phyloP scores from a whole-genome alignment of 64 coral and sea anemone species.

The Montipora sp. region DNA sequence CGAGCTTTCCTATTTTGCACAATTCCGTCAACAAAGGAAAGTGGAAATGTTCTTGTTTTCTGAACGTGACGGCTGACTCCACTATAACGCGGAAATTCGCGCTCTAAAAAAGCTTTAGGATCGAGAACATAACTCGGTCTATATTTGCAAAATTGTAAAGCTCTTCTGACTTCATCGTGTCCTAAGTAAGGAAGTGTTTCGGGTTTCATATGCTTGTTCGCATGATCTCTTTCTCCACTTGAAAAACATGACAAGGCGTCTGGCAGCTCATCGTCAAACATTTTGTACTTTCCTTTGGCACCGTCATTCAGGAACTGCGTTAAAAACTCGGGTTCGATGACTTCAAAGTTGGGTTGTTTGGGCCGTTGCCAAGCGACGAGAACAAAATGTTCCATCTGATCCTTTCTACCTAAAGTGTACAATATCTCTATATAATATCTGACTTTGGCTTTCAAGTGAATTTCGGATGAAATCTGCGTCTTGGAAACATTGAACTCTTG shows the following conservation, averaged over 20 bases:
- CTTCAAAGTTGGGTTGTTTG: not conserved
- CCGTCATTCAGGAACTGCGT: not conserved
- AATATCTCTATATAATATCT: conserved; percentile 20
- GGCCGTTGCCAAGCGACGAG: not conserved
- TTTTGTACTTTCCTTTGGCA: not conserved
- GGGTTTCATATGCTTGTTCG: not conserved
- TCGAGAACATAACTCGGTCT: not conserved
- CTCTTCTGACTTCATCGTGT: not conserved
- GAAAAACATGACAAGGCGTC: not conserved
- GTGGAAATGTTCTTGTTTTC: not conserved
- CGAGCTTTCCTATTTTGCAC: not conserved
- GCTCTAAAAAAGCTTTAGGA: not conserved
- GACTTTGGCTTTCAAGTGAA: not conserved
- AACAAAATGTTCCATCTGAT: not conserved
- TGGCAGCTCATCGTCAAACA: conserved; percentile 5
- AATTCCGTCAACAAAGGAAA: conserved; percentile 4
- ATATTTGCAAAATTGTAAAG: not conserved
- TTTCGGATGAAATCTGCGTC: conserved; percentile 1
- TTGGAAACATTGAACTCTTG: not conserved
- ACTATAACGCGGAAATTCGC: not conserved
- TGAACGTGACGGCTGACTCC: not conserved
- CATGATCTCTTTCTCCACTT: not conserved
- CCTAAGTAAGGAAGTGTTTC: not conserved
- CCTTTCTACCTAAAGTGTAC: not conserved
- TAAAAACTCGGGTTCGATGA: not conserved